These are phyloP conservation scores for human (Homo sapiens) DNA, from an alignment of 2,113 vertebrate genomes.

Conservation along the genomic window GRCh38 chr7:12981501-12982000, in stretches of 20 bases:
- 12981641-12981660: not conserved
- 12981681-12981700: not conserved
- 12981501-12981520: not conserved
- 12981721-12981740: not conserved
- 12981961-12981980: not conserved
- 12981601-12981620: not conserved
- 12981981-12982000: not conserved
- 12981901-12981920: not conserved
- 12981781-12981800: not conserved
- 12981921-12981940: not conserved
- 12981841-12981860: not conserved
- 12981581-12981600: not conserved
- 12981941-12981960: not conserved
- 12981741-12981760: not conserved
- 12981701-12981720: accelerated
- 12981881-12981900: not conserved
- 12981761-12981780: not conserved
- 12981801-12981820: not conserved
- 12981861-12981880: not conserved
- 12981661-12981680: not conserved
- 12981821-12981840: not conserved
- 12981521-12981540: not conserved
- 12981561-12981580: not conserved
- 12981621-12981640: not conserved
- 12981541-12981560: not conserved